These are phyloP conservation scores for Amyelois transitella DNA, from an alignment of 1,140 invertebrate species.

Conservation along the genomic window DNA sequence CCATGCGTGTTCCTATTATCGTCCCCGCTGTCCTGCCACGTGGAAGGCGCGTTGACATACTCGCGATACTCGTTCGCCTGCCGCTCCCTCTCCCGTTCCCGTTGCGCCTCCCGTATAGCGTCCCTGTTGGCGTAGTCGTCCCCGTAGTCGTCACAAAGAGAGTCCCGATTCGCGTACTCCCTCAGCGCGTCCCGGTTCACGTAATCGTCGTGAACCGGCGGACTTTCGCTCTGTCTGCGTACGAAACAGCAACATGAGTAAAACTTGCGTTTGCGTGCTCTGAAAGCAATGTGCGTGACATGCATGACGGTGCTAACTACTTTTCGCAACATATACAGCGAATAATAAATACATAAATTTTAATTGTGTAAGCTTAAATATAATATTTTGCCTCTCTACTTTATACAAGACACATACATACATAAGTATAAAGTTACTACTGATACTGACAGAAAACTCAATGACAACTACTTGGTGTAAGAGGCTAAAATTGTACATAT, in stretches of 20 bases:
- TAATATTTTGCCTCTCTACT: not conserved
- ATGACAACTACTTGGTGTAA: too few species aligned
- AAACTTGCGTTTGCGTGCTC: slow-evolving; percentile 54
- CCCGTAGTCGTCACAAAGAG: slow-evolving; percentile 63
- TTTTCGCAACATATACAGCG: slow-evolving; percentile 18
- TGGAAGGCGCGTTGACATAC: slow-evolving; percentile 65
- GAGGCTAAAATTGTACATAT: too few species aligned
- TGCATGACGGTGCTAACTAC: slow-evolving; percentile 42
- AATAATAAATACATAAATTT: slow-evolving; percentile 1
- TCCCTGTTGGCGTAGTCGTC: slow-evolving; percentile 72
- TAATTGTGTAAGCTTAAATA: not conserved
- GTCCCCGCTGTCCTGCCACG: slow-evolving; percentile 54
- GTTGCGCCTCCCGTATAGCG: slow-evolving; percentile 66
- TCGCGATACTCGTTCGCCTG: slow-evolving; percentile 57
- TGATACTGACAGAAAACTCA: too few species aligned
- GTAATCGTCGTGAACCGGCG: slow-evolving; percentile 66
- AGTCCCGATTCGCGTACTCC: slow-evolving; percentile 70
- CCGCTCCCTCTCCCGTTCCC: slow-evolving; percentile 57
- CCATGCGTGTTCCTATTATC: slow-evolving; percentile 71
- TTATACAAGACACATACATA: not conserved
- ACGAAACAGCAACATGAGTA: slow-evolving; percentile 67
- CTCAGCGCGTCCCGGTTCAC: slow-evolving; percentile 61
- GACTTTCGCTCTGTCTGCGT: slow-evolving; percentile 71
- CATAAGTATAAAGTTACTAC: not conserved
- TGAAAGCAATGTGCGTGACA: slow-evolving; percentile 34